Evolutionary conservation across 1,140 invertebrate genomes (phyloP), one percentile per base, ranked within the genome.

Genomic region (Ceratoteleas bidentatus): DNA sequence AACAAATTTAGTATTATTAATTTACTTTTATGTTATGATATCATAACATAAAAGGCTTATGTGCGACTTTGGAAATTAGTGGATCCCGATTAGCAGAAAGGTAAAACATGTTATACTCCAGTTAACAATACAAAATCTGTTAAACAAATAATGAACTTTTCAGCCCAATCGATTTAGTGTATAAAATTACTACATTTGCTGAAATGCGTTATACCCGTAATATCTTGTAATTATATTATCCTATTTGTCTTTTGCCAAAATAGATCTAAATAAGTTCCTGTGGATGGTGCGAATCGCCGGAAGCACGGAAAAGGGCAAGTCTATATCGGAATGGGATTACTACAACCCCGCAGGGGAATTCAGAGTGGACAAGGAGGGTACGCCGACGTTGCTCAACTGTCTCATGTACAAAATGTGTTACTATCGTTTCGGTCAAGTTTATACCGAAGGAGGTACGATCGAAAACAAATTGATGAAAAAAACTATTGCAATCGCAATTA

Each of bases 201-300:
- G 8, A 9, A 9, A 3, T 43, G 40, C 1, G 6, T 43, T 43
- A 43, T 43, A 2, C 6, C n/a, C 6, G 40, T 43, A 43, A 43
- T n/a, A 43, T 2, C 8, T 43, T 43, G n/a, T 43, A n/a, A 9
- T 9, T 43, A 10, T 43, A n/a, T 9, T 43, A n/a, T 9, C n/a
- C 40, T 43, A 10, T 10, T 43, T 43, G 0, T 1, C 9, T 24
- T 24, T 24, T 16, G 0, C 24, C 0, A 9, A n/a, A 7, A 60
- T 13, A 96, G 96, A 99, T 90, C 98, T 99, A 56, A 99, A 99
- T 91, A 99, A 99, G 92, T 99, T 99, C 92, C 93, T 99, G 81
- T 99, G 98, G 98, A 99, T 99, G 98, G 98, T 99, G 6, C 94
- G 98, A 73, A 99, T 99, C 89, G 98, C 98, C 81, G 98, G 98